These are phyloP conservation scores for Hydractinia echinata DNA, from an alignment of 30 jellyfish, hydroid and myxozoan genomes.

Conservation along the genomic window DNA sequence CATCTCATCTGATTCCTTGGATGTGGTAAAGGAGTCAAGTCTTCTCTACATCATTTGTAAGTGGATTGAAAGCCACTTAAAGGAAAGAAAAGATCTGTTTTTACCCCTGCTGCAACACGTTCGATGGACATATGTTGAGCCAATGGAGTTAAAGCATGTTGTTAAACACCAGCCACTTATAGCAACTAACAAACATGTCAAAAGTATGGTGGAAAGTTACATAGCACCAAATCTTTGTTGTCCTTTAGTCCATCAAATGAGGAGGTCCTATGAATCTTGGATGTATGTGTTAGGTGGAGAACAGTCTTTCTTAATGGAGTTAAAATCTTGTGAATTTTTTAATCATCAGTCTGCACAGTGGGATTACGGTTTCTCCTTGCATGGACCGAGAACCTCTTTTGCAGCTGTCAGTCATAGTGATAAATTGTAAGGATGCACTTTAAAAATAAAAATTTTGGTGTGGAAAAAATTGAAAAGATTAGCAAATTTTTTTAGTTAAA, in stretches of 20 bases:
- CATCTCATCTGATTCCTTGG: conserved; percentile 40
- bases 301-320: conserved; percentile 64
- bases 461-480: too few relatives aligned
- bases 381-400: conserved; percentile 66
- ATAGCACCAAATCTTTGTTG: not conserved
- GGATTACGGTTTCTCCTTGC: conserved; percentile 63
- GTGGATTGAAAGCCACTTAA: conserved; percentile 50
- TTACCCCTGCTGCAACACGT: conserved; percentile 36
- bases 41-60: conserved; percentile 24
- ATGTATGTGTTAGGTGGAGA: conserved; percentile 87
- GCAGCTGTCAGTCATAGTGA: conserved; percentile 64
- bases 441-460: not conserved
- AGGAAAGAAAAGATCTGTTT: conserved; percentile 11
- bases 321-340: conserved; percentile 52
- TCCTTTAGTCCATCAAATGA: conserved; percentile 17
- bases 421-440: conserved; percentile 35
- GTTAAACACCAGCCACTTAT: conserved; percentile 18
- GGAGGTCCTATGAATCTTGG: conserved; percentile 68
- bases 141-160: conserved; percentile 34
- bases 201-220: not conserved
- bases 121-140: conserved; percentile 51
- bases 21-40: conserved; percentile 40
- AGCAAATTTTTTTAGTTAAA: too few relatives aligned
- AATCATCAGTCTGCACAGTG: conserved; percentile 36
- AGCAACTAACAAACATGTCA: not conserved